Percentiles rank a stretch among this genome's conserved stretches.
Conservation (phyloP, 2,888 invertebrate species). For the Dichetophora obliterata region DNA sequence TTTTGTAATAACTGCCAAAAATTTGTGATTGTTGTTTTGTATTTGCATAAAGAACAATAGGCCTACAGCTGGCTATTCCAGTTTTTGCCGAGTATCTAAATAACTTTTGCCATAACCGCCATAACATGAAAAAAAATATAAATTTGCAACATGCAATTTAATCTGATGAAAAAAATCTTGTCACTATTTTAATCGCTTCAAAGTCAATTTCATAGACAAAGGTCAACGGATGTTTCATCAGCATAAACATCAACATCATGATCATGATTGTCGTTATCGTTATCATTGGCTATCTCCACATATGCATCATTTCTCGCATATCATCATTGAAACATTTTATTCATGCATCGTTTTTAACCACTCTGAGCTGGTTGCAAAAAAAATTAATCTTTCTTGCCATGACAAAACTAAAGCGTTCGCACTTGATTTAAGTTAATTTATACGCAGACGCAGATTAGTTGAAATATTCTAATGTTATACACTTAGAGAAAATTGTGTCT, state of each 20-base stretch:
- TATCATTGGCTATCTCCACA: background rate
- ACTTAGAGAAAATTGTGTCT: too few relatives aligned
- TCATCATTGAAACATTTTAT: background rate
- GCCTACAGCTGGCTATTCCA: background rate
- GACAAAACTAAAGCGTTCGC: background rate
- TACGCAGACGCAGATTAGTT: conserved; percentile 58
- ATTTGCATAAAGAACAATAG: too few relatives aligned
- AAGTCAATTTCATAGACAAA: background rate
- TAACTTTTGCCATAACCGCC: background rate
- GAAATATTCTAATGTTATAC: background rate
- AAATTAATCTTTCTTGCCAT: conserved; percentile 5
- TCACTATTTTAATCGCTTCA: background rate
- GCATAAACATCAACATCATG: background rate
- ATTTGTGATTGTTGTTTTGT: background rate
- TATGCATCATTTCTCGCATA: background rate
- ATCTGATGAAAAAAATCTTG: background rate
- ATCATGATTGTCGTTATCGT: background rate
- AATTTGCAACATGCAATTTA: background rate
- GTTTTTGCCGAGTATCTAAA: background rate
- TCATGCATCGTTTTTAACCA: background rate
- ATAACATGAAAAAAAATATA: background rate
- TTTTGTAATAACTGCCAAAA: background rate
- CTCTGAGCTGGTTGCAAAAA: background rate
- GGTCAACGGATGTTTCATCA: conserved; percentile 19
- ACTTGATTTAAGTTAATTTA: conserved; percentile 58